phyloP scores from a whole-genome alignment of 2,888 invertebrate genomes.

The Polylopha cassiicola region DNA sequence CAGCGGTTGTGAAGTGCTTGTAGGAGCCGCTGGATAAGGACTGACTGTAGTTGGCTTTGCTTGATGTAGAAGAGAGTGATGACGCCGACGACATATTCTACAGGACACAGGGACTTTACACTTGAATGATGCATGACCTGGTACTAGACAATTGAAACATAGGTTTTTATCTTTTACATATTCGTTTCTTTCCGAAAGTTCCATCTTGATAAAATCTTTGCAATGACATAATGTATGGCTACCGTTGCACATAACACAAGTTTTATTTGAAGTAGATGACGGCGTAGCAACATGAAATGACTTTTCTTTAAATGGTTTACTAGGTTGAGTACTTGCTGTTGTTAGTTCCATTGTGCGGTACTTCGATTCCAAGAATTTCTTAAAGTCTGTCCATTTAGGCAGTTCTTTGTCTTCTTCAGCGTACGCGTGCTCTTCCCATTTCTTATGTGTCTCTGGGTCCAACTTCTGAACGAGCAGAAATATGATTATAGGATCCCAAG shows the following conservation, averaged over 20 bases:
- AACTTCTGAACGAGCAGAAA: conserved; percentile 9
- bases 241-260: too few species aligned
- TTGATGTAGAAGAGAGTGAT: too few species aligned
- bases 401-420: background rate
- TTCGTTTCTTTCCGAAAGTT: background rate
- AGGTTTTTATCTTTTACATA: conserved; percentile 1
- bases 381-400: background rate
- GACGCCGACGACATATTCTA: too few species aligned
- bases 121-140: background rate
- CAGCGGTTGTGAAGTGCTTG: too few species aligned
- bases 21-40: too few species aligned
- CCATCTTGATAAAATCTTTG: conserved; percentile 7
- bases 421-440: conserved; percentile 9
- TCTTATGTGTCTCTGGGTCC: conserved; percentile 9
- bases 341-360: background rate
- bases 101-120: too few species aligned
- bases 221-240: conserved; percentile 8
- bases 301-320: too few species aligned
- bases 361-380: background rate
- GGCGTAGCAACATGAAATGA: too few species aligned
- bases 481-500: conserved; percentile 7
- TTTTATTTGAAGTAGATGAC: too few species aligned
- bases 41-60: too few species aligned
- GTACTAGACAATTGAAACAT: conserved; percentile 10
- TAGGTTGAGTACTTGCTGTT: background rate